Percentiles rank a stretch among this genome's conserved stretches.
phyloP scores from a whole-genome alignment of 2,113 vertebrate genomes.

The Collichthys lucidus region DNA sequence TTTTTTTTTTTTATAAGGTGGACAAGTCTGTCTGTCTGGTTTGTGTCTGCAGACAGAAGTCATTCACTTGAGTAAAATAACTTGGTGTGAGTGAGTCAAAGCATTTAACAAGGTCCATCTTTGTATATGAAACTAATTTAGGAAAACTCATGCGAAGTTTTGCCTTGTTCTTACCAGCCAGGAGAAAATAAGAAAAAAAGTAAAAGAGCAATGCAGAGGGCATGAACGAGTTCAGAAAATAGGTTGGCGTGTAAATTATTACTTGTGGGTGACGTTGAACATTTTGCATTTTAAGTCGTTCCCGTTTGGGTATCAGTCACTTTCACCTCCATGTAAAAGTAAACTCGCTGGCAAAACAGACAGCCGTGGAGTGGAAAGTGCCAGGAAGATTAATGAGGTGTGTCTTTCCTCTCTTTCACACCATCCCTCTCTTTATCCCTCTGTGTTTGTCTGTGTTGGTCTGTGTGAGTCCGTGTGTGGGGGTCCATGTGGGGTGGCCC shows the following conservation, averaged over 20 bases:
- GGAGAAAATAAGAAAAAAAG: slow-evolving; percentile 24
- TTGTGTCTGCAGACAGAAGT: slow-evolving; percentile 50
- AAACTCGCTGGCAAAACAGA: slow-evolving; percentile 72
- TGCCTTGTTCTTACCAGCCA: slow-evolving; percentile 9
- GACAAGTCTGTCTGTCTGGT: slow-evolving; percentile 38
- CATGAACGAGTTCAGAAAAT: slow-evolving; percentile 51
- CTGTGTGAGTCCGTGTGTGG: slow-evolving; percentile 47
- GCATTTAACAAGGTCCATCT: slow-evolving; percentile 22
- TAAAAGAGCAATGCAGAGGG: slow-evolving; percentile 39
- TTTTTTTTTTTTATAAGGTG: slow-evolving; percentile 34
- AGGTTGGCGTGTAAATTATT: slow-evolving; percentile 55
- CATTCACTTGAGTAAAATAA: slow-evolving; percentile 36
- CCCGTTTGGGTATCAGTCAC: slow-evolving; percentile 70
- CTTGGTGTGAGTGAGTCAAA: slow-evolving; percentile 44
- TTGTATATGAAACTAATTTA: slow-evolving; percentile 33
- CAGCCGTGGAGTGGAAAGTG: slow-evolving; percentile 73
- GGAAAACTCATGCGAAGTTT: slow-evolving; percentile 43
- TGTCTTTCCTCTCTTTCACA: slow-evolving; percentile 69
- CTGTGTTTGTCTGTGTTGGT: slow-evolving; percentile 62
- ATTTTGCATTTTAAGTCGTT: slow-evolving; percentile 63
- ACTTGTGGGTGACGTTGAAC: slow-evolving; percentile 72
- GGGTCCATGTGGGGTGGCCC: slow-evolving; percentile 45
- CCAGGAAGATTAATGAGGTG: slow-evolving; percentile 80
- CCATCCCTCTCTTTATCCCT: slow-evolving; percentile 64
- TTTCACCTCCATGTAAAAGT: slow-evolving; percentile 79